Evolutionary conservation across 2,797 vertebrate species (phyloP), one percentile per base, ranked within the genome.

Genomic region (Cirrhinus molitorella): DNA sequence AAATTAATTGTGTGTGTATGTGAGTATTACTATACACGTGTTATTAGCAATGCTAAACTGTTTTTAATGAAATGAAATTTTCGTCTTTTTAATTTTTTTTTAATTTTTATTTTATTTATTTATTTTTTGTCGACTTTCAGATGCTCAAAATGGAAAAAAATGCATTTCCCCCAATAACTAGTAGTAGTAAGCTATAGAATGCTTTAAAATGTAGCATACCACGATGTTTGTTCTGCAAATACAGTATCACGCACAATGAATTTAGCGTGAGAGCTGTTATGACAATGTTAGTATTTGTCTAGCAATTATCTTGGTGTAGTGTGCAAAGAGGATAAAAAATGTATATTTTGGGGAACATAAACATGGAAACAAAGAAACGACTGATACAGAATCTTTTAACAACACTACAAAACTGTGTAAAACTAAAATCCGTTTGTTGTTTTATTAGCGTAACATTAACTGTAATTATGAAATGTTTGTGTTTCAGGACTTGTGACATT

Each of bases 401-500:
- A 71, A 71, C 23, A 71, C 25, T 1, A 14, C 12, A 23, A 57
- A 57, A 57, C 21, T 75, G 13, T 14, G 21, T 23, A 5, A 40
- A 57, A 57, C 14, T 25, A 57, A 2, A 55, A 57, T 23, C 14
- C 1, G 6, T 57, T 57, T 37, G 1, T 16, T 74, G 14, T 74
- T 57, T 75, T 75, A 59, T 10, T 59, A 37, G 53, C 47, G 19
- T 31, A n/a, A n/a, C n/a, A n/a, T n/a, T n/a, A 53, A 25, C 9
- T 59, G 34, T 59, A 40, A 75, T 43, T 43, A 25, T 8, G 5
- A 34, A 13, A 16, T 40, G 16, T 59, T 75, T 75, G 53, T 70
- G n/a, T 78, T 79, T 79, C 63, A 87, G 86, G 83, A 79, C 51
- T 71, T 31, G 63, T 49, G n/a, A 68, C 51, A 65, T 21, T 71